These are phyloP conservation scores for Leptura quadrifasciata DNA, from an alignment of 2,888 invertebrate genomes.

Conservation along the genomic window DNA sequence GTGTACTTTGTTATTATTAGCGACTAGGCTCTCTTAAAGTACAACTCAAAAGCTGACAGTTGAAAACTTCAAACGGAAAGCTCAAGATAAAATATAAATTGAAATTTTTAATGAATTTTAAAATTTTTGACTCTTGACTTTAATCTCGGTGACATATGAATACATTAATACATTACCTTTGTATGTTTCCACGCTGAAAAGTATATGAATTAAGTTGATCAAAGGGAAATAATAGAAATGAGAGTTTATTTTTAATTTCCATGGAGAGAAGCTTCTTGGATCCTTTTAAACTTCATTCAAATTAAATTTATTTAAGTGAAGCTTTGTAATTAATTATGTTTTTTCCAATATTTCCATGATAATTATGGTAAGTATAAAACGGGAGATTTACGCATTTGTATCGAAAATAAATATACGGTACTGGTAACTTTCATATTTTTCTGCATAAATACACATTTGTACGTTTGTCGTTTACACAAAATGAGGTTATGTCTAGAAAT, in stretches of 20 bases:
- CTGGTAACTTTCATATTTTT: too few species aligned
- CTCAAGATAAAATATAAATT: conserved; percentile 24
- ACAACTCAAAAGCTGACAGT: background rate
- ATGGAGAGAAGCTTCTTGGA: conserved; percentile 10
- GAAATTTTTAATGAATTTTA: conserved; percentile 10
- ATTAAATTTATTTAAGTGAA: conserved; percentile 11
- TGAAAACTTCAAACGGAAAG: conserved; percentile 13
- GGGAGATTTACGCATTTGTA: too few species aligned
- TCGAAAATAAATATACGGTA: too few species aligned
- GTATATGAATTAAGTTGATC: conserved; percentile 19
- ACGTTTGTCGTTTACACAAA: too few species aligned
- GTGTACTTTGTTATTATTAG: background rate
- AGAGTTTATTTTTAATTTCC: conserved; percentile 28
- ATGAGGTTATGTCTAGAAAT: too few species aligned
- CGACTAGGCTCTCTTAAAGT: background rate
- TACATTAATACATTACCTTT: conserved; percentile 20
- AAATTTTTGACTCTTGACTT: background rate
- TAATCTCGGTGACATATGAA: conserved; percentile 27
- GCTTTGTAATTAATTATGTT: background rate
- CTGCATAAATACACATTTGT: too few species aligned
- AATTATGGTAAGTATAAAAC: too few species aligned
- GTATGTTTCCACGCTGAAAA: conserved; percentile 4
- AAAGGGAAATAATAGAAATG: conserved; percentile 15
- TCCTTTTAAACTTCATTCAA: conserved; percentile 15
- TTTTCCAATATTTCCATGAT: too few species aligned